These are phyloP conservation scores for Perca schrenkii DNA, from an alignment of 2,113 vertebrate species.

Conservation along the genomic window DNA sequence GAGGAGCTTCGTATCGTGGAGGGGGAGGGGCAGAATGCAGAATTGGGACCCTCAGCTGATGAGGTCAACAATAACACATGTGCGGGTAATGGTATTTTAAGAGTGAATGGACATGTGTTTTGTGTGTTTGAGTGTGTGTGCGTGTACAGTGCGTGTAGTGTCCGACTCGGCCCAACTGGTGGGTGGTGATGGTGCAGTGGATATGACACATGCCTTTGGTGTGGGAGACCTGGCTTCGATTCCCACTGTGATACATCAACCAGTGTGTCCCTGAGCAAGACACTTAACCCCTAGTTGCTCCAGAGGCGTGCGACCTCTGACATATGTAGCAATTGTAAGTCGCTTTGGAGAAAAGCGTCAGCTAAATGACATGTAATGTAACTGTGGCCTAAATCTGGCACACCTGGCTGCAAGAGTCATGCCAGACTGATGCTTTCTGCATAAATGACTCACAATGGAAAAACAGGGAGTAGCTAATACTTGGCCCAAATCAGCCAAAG, in stretches of 20 bases:
- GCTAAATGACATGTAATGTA: too few species aligned
- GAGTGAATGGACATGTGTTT: slow-evolving; percentile 12
- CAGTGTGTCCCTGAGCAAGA: too few species aligned
- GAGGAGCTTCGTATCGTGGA: slow-evolving; percentile 97
- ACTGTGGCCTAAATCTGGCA: background rate
- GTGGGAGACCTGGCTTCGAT: too few species aligned
- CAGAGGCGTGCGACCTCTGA: too few species aligned
- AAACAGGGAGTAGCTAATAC: background rate
- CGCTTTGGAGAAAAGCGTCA: too few species aligned
- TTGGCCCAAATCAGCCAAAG: background rate
- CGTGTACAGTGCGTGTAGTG: background rate
- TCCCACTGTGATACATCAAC: too few species aligned
- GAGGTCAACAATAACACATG: slow-evolving; percentile 99
- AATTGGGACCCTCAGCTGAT: slow-evolving; percentile 89
- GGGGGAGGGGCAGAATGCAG: slow-evolving; percentile 92
- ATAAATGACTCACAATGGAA: background rate
- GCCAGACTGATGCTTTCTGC: background rate
- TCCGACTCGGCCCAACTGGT: background rate
- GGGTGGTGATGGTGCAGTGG: too few species aligned
- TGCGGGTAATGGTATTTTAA: slow-evolving; percentile 81
- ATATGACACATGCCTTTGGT: too few species aligned
- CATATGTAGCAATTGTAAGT: too few species aligned
- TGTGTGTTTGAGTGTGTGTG: slow-evolving; percentile 17
- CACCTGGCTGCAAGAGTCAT: background rate
- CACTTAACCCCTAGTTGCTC: too few species aligned